phyloP scores from a whole-genome alignment of 1,140 invertebrate genomes.

The Drosophila punjabiensis region DNA sequence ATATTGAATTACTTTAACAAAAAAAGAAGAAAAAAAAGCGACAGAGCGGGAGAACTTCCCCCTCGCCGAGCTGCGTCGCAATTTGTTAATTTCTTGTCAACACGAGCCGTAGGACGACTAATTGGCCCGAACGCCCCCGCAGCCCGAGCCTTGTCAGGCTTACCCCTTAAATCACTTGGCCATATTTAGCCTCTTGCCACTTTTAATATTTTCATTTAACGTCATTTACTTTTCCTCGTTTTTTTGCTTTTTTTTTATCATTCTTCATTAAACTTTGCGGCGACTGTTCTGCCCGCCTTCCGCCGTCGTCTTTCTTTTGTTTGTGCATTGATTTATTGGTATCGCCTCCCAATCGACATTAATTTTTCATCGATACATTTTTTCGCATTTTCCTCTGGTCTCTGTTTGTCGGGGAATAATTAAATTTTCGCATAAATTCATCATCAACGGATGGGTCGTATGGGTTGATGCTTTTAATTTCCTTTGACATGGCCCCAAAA shows the following conservation, averaged over 20 bases:
- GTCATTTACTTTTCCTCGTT: constrained; percentile 58
- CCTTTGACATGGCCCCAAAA: constrained; percentile 66
- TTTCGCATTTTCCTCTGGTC: constrained; percentile 27
- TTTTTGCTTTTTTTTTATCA: constrained; percentile 56
- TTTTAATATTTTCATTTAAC: constrained; percentile 78
- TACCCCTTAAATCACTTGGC: constrained; percentile 48
- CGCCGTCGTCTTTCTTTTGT: constrained; percentile 40
- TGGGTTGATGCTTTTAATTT: constrained; percentile 71
- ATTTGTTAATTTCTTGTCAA: constrained; percentile 82
- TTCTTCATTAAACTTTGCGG: constrained; percentile 76
- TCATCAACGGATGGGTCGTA: constrained; percentile 65
- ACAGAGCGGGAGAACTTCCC: neutral
- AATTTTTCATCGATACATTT: constrained; percentile 75
- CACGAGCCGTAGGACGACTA: constrained; percentile 57
- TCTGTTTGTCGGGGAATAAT: constrained; percentile 77
- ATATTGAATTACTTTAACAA: constrained; percentile 78
- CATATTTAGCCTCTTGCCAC: constrained; percentile 63
- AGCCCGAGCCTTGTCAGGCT: constrained; percentile 2
- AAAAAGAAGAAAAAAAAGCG: constrained; percentile 3
- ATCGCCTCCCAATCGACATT: constrained; percentile 78
- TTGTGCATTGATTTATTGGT: constrained; percentile 75
- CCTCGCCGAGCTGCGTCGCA: constrained; percentile 28
- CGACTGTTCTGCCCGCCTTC: constrained; percentile 9
- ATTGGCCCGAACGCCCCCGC: constrained; percentile 57
- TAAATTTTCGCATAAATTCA: constrained; percentile 82